These are phyloP conservation scores for Synergus itoensis DNA, from an alignment of 2,888 invertebrate species.

Conservation along the genomic window DNA sequence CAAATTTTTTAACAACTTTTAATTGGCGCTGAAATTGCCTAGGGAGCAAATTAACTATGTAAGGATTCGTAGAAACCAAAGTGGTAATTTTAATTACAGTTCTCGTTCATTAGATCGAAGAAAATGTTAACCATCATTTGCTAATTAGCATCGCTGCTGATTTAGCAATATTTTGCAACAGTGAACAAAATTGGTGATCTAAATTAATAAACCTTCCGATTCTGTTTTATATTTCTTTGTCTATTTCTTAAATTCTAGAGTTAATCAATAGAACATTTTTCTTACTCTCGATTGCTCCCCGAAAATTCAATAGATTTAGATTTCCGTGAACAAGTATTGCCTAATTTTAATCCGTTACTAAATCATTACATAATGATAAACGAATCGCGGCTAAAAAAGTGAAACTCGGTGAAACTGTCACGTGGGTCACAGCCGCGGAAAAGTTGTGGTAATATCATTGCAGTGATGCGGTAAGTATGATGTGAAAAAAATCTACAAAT, in stretches of 20 bases:
- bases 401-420: constrained; percentile 69
- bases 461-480: constrained; percentile 1
- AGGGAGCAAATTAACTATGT: background rate
- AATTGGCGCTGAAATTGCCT: constrained; percentile 14
- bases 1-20: constrained; percentile 1
- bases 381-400: constrained; percentile 57
- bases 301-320: background rate
- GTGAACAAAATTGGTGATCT: background rate
- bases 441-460: constrained; percentile 36
- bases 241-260: background rate
- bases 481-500: background rate
- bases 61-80: constrained; percentile 19
- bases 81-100: constrained; percentile 31
- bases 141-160: constrained; percentile 20
- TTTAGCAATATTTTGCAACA: constrained; percentile 6
- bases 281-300: background rate
- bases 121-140: constrained; percentile 25
- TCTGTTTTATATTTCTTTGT: background rate
- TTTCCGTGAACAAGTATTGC: constrained; percentile 15
- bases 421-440: constrained; percentile 18
- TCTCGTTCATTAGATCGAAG: constrained; percentile 20
- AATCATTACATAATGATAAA: constrained; percentile 27
- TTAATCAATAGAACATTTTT: background rate
- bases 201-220: background rate
- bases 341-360: constrained; percentile 6